Evolutionary conservation across 2,797 vertebrate species (phyloP).

Genomic region (Hydrocynus forskahlii): DNA sequence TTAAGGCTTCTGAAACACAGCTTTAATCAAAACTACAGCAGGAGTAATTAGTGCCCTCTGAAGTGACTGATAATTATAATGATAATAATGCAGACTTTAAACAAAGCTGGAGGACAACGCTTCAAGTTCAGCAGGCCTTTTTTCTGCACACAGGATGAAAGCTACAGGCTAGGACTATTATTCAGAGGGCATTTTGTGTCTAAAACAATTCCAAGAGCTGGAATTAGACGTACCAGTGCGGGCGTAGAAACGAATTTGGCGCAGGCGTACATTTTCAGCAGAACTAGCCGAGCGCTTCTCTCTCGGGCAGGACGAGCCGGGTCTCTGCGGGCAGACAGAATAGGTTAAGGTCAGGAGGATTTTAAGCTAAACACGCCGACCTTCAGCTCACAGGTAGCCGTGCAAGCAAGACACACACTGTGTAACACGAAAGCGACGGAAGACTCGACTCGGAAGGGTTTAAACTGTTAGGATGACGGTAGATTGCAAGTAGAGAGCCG

Average conservation of each 20-base stretch:
- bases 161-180: constrained; percentile 18
- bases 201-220: constrained; percentile 48
- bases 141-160: neutral
- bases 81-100: no score
- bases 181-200: rapidly evolving
- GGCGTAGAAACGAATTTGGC: constrained; percentile 90
- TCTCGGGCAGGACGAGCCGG: constrained; percentile 37
- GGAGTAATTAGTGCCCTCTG: neutral
- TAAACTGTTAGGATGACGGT: constrained; percentile 27
- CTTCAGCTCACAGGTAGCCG: neutral
- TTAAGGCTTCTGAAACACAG: no score
- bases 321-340: constrained; percentile 42
- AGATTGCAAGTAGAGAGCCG: constrained; percentile 32
- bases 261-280: constrained; percentile 88
- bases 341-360: constrained; percentile 57
- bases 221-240: constrained; percentile 83
- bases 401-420: neutral
- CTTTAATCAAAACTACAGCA: neutral
- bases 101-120: neutral
- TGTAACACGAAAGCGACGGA: neutral
- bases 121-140: constrained; percentile 21
- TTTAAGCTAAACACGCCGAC: neutral
- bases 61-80: neutral
- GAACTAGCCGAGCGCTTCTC: constrained; percentile 26
- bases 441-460: rapidly evolving